Percentiles rank a stretch among this genome's conserved stretches.
phyloP scores from a whole-genome alignment of 2,113 vertebrate genomes.

The Nerophis lumbriciformis region DNA sequence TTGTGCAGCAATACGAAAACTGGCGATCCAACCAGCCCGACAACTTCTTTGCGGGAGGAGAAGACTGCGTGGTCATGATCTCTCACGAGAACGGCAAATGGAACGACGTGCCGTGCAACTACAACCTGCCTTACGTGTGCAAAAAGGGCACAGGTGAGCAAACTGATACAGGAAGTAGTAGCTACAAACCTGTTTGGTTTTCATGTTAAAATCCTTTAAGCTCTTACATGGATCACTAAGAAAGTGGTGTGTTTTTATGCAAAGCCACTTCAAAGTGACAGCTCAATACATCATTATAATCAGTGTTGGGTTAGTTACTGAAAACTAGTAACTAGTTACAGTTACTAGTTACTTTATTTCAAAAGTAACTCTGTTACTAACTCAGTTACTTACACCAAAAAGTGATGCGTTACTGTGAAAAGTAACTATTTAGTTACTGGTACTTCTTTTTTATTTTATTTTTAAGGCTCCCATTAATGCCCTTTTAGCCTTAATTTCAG shows the following conservation, averaged over 20 bases:
- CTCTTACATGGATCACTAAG: not conserved
- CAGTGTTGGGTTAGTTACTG: too few species aligned
- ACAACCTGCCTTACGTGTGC: conserved; percentile 96
- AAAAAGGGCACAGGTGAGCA: conserved; percentile 94
- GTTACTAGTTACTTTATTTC: too few species aligned
- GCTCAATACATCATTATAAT: too few species aligned
- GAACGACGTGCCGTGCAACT: conserved; percentile 98
- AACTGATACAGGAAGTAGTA: not conserved
- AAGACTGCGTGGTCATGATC: conserved; percentile 96
- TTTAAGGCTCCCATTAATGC: too few species aligned
- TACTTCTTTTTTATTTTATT: too few species aligned
- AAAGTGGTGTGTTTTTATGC: conserved; percentile 13
- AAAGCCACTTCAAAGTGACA: conserved; percentile 17
- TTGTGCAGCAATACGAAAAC: conserved; percentile 90
- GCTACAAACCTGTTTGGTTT: not conserved
- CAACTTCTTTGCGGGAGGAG: conserved; percentile 95
- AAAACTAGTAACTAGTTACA: too few species aligned
- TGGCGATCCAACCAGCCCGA: conserved; percentile 96
- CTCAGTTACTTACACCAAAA: too few species aligned
- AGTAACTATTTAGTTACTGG: too few species aligned
- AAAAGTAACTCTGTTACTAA: too few species aligned
- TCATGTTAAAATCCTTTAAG: too few species aligned
- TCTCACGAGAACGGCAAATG: conserved; percentile 91
- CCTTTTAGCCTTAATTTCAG: too few species aligned
- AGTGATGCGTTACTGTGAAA: too few species aligned